These are phyloP conservation scores for Clinocottus analis DNA, from an alignment of 2,113 vertebrate species.

Conservation along the genomic window DNA sequence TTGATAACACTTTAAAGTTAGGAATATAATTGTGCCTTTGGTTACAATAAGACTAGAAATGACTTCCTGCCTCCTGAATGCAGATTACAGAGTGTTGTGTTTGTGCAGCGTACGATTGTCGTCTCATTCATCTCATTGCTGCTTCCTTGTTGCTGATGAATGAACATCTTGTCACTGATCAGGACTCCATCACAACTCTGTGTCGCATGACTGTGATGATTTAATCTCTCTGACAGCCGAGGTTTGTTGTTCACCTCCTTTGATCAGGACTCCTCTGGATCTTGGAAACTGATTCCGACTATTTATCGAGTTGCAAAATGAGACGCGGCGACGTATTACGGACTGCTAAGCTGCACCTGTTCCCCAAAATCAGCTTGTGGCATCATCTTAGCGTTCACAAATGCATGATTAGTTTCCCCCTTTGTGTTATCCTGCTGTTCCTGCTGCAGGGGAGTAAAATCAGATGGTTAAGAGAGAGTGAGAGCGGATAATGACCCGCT, in stretches of 20 bases:
- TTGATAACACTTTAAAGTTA: too few relatives aligned
- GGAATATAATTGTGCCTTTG: too few relatives aligned
- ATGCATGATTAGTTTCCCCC: not conserved
- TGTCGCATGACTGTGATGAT: constrained; percentile 29
- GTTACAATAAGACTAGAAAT: too few relatives aligned
- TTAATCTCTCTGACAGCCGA: constrained; percentile 13
- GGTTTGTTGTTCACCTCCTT: constrained; percentile 10
- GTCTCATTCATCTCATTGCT: not conserved
- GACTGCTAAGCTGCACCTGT: not conserved
- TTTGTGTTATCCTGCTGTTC: not conserved
- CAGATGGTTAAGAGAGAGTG: not conserved
- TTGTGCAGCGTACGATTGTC: not conserved
- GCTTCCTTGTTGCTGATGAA: not conserved
- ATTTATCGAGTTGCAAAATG: not conserved
- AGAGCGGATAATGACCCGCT: constrained; percentile 20
- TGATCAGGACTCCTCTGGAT: constrained; percentile 27
- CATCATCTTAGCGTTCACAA: not conserved
- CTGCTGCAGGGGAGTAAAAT: constrained; percentile 23
- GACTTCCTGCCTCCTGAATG: not conserved
- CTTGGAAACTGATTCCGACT: not conserved
- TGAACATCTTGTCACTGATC: constrained; percentile 19
- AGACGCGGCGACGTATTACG: not conserved
- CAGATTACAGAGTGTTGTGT: not conserved
- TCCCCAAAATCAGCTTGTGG: not conserved
- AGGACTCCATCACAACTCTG: constrained; percentile 19